These are phyloP conservation scores for Seriola dumerili DNA, from an alignment of 2,113 vertebrate genomes.

Conservation along the genomic window DNA sequence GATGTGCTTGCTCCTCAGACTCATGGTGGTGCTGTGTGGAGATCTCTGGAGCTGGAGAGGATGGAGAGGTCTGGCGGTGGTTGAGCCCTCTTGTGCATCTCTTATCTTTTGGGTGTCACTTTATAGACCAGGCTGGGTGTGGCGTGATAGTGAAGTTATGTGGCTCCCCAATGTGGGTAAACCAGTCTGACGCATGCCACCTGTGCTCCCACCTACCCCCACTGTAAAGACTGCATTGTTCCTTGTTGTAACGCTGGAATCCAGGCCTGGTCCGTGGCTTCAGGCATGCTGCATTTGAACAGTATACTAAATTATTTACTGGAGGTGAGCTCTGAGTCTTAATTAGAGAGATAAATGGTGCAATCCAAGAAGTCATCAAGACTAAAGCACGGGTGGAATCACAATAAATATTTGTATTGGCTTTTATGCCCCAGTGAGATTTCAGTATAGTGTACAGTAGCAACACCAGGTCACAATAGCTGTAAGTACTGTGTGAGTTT, in stretches of 20 bases:
- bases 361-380: not conserved
- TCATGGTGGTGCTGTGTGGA: conserved; percentile 59
- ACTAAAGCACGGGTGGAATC: not conserved
- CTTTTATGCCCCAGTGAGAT: not conserved
- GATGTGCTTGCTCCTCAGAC: conserved; percentile 46
- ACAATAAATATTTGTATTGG: not conserved
- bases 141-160: conserved; percentile 56
- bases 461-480: not conserved
- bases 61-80: not conserved
- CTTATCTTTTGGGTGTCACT: conserved; percentile 36
- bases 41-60: conserved; percentile 6
- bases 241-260: conserved; percentile 15
- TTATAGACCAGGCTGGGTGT: conserved; percentile 71
- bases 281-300: not conserved
- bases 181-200: conserved; percentile 69
- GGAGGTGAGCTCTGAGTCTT: not conserved
- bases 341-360: not conserved
- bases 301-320: not conserved
- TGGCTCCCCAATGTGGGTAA: conserved; percentile 61
- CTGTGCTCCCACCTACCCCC: conserved; percentile 59
- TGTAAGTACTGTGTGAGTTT: not conserved
- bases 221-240: conserved; percentile 8
- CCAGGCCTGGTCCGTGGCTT: not conserved
- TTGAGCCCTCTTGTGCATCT: conserved; percentile 27
- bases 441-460: not conserved